Conservation (phyloP, 2,888 invertebrate species). For the Ernsta delagoae region DNA sequence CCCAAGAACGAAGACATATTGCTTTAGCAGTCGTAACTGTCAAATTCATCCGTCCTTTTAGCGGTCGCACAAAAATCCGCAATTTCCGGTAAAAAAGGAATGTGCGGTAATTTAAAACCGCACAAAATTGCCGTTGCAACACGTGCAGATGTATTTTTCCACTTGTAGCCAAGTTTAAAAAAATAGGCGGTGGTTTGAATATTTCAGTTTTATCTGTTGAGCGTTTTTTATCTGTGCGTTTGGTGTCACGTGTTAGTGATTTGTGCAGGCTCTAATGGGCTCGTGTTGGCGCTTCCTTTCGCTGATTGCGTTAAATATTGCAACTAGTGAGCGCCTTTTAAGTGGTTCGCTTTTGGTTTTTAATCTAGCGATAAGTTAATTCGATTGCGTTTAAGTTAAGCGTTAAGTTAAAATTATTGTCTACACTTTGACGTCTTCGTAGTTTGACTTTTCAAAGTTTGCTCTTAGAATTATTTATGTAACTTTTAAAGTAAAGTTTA, state of each 20-base stretch:
- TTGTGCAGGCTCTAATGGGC: constrained; percentile 59
- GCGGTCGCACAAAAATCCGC: constrained; percentile 66
- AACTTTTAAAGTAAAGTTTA: no score
- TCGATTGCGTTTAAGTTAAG: constrained; percentile 18
- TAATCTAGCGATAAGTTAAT: constrained; percentile 26
- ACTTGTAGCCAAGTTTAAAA: constrained; percentile 61
- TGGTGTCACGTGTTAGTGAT: constrained; percentile 37
- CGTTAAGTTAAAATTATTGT: background rate
- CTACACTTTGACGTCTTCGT: no score
- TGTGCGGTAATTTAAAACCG: constrained; percentile 76
- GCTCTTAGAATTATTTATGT: no score
- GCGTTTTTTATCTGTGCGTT: constrained; percentile 38
- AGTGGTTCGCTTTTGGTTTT: constrained; percentile 35
- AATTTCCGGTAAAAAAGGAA: constrained; percentile 76
- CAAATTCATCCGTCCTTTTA: constrained; percentile 56
- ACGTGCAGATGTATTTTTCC: constrained; percentile 68
- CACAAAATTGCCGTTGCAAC: constrained; percentile 71
- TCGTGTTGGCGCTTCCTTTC: constrained; percentile 71
- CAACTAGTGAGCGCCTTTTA: constrained; percentile 53
- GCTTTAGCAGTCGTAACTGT: constrained; percentile 48
- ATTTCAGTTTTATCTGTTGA: constrained; percentile 73
- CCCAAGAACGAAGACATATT: constrained; percentile 23
- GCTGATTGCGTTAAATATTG: constrained; percentile 66
- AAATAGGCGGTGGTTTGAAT: constrained; percentile 48
- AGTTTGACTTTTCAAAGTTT: no score